These are phyloP conservation scores for Pseudocheirus occidentalis DNA, from an alignment of 2,797 vertebrate genomes.

Conservation along the genomic window DNA sequence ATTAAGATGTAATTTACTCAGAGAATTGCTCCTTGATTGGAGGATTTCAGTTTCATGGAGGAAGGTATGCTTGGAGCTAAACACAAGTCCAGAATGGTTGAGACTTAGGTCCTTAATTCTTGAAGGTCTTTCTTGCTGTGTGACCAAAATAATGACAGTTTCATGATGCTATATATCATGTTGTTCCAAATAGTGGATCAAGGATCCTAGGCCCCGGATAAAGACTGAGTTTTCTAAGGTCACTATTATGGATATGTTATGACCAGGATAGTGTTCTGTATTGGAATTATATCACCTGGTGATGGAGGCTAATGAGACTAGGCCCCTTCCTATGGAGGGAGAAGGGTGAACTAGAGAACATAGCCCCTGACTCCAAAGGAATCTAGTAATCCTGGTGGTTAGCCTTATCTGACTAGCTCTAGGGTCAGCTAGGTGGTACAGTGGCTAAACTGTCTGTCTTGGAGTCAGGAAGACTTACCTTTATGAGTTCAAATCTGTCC, in stretches of 20 bases:
- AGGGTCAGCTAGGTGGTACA: neutral
- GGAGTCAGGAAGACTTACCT: neutral
- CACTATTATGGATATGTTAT: neutral
- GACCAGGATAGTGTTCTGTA: neutral
- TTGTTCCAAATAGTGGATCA: neutral
- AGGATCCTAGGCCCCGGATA: neutral
- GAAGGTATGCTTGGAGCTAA: neutral
- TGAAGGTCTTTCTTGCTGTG: neutral
- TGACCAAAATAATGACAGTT: neutral
- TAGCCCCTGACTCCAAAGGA: neutral
- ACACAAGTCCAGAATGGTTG: neutral
- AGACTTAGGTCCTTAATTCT: neutral
- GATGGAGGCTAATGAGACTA: neutral
- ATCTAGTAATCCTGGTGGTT: neutral
- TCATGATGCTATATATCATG: neutral
- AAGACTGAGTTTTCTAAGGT: neutral
- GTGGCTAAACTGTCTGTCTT: neutral
- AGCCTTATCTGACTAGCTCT: neutral
- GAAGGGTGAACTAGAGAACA: neutral
- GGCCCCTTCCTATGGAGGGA: neutral
- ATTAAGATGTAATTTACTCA: constrained; percentile 76
- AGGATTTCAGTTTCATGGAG: constrained; percentile 51
- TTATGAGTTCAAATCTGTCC: neutral
- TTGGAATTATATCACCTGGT: neutral
- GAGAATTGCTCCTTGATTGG: constrained; percentile 9